Evolutionary conservation across 2,888 invertebrate species (phyloP), one percentile per base, ranked within the genome.

Genomic region (Choristoneura rosaceana): DNA sequence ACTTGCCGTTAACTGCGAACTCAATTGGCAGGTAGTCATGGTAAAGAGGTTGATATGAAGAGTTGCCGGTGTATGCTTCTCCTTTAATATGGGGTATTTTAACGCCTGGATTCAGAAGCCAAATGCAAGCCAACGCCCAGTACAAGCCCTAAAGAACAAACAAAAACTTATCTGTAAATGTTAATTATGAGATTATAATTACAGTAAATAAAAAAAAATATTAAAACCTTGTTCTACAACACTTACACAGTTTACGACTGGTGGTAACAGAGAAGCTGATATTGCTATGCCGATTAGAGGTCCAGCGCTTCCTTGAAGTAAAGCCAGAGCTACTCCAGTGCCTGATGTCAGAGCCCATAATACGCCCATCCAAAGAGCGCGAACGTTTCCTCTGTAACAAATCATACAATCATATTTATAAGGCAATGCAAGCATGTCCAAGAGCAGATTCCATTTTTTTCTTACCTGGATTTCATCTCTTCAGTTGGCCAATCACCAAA

Each of bases 241-340:
- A 25, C 96, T 95, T 91, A 97, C 98, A 82, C 97, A 97, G 90
- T 98, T 98, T 34, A 98, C 97, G 70, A 97, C 97, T 4, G 98
- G 98, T 25, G 98, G 98, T 74, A 98, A 86, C 67, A 98, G 91
- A 0, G 98, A 98, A 0, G 98, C 98, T 17, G 98, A 98, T 84
- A 98, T 98, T n/a, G 98, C 98, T 68, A 98, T 98, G 73, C 98
- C 98, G 76, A 98, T 98, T 64, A 98, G 90, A 0, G 97, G 97
- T 0, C 97, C 97, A 55, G 96, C 96, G 84, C 97, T 97, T 47
- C 97, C 98, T 83, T 97, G 97, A 0, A 98, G 94, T 68, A 98
- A 92, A n/a, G 98, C 97, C 25, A 98, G 94, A 1, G 98, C 98
- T 14, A 98, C 98, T 9, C 97, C 98, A 7, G 96, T 96, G 14